Evolutionary conservation across 2,797 vertebrate genomes (phyloP).

Genomic region (Enteromius paludinosus): DNA sequence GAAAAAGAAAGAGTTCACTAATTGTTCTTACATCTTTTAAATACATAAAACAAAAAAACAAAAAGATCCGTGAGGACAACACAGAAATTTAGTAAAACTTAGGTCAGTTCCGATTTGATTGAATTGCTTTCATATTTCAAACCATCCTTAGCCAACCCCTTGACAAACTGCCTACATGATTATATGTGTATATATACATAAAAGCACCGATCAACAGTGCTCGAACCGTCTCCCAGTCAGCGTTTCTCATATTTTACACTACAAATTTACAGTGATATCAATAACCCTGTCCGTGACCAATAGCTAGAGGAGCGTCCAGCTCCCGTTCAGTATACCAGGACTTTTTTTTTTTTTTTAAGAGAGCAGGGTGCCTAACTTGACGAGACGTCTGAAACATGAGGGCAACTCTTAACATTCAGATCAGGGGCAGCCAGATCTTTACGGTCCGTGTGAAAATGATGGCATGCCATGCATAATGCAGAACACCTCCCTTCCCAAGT

Average conservation of each 20-base stretch:
- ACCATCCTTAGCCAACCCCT: slow-evolving; percentile 85
- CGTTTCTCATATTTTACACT: slow-evolving; percentile 77
- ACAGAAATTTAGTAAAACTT: slow-evolving; percentile 94
- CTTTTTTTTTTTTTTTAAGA: slow-evolving; percentile 17
- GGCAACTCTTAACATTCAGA: slow-evolving; percentile 99
- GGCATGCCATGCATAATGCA: slow-evolving; percentile 99
- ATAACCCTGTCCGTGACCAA: slow-evolving; percentile 68
- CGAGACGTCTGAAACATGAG: slow-evolving; percentile 86
- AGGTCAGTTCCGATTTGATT: slow-evolving; percentile 86
- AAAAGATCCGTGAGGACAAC: slow-evolving; percentile 94
- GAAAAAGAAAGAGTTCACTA: slow-evolving; percentile 90
- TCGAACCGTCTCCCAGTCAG: slow-evolving; percentile 72
- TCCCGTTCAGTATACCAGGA: slow-evolving; percentile 59
- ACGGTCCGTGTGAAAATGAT: slow-evolving; percentile 91
- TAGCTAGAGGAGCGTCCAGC: slow-evolving; percentile 61
- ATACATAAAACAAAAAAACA: slow-evolving; percentile 88
- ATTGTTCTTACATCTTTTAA: slow-evolving; percentile 97
- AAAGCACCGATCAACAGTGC: slow-evolving; percentile 98
- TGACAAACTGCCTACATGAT: slow-evolving; percentile 81
- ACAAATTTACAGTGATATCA: slow-evolving; percentile 84
- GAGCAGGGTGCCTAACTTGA: slow-evolving; percentile 71
- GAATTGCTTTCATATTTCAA: slow-evolving; percentile 96
- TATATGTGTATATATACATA: slow-evolving; percentile 85
- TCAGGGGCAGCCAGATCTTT: slow-evolving; percentile 93
- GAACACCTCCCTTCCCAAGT: slow-evolving; percentile 87